Percentiles rank a stretch among this genome's conserved stretches.
Evolutionary conservation across 1,140 invertebrate species (phyloP).

Genomic region (Halesus radiatus): DNA sequence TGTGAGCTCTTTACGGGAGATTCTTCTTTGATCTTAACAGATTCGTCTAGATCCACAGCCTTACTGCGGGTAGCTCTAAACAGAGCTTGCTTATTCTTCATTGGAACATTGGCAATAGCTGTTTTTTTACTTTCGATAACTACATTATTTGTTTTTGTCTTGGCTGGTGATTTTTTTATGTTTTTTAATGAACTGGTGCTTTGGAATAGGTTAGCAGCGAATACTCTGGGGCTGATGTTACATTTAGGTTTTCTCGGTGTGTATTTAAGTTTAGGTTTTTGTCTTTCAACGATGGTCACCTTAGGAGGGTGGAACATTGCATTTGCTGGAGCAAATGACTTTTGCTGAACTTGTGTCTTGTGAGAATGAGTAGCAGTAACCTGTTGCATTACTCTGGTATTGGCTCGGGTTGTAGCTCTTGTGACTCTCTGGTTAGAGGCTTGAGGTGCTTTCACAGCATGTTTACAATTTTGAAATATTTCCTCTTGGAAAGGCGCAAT

Average conservation of each 20-base stretch:
- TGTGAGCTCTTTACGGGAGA: background rate
- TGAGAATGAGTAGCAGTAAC: background rate
- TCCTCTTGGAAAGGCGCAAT: constrained; percentile 43
- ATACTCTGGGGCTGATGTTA: background rate
- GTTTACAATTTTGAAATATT: constrained; percentile 37
- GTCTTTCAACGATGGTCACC: constrained; percentile 17
- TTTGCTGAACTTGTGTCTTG: background rate
- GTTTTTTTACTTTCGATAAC: constrained; percentile 5
- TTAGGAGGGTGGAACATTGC: constrained; percentile 60
- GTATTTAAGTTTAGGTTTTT: constrained; percentile 25
- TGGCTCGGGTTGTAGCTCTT: constrained; percentile 57
- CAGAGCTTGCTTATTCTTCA: background rate
- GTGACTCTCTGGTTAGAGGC: constrained; percentile 60
- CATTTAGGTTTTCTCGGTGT: constrained; percentile 22
- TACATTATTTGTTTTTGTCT: background rate
- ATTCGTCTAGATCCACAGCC: background rate
- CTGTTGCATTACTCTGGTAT: constrained; percentile 25
- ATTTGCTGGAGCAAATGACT: constrained; percentile 59
- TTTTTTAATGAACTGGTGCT: constrained; percentile 2
- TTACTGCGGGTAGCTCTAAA: background rate
- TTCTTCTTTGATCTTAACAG: background rate
- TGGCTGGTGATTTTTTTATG: background rate
- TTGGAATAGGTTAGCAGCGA: constrained; percentile 17
- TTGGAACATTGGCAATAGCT: background rate
- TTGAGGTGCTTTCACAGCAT: constrained; percentile 52